phyloP scores from a whole-genome alignment of 2,113 vertebrate genomes.

The Sphaerodactylus townsendi region DNA sequence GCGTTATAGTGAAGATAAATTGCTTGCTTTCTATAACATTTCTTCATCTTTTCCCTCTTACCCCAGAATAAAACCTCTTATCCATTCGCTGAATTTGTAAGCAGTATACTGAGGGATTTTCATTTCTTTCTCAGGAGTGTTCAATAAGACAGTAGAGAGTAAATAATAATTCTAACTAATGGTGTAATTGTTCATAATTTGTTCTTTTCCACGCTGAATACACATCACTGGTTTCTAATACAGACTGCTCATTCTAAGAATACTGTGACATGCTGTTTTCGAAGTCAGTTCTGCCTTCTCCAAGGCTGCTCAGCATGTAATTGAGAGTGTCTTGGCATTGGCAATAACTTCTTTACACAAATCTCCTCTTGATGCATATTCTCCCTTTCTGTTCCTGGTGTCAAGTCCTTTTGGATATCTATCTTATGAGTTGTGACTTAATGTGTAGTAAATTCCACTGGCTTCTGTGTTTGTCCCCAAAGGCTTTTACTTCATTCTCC shows the following conservation, averaged over 20 bases:
- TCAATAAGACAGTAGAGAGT: constrained; percentile 27
- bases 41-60: constrained; percentile 58
- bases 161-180: neutral
- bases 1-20: constrained; percentile 44
- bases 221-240: neutral
- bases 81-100: constrained; percentile 46
- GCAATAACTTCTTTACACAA: constrained; percentile 19
- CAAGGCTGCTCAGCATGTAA: constrained; percentile 19
- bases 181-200: neutral
- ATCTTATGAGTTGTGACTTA: constrained; percentile 3
- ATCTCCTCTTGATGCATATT: constrained; percentile 54
- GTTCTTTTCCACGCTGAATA: neutral
- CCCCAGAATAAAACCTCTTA: constrained; percentile 59
- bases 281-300: neutral
- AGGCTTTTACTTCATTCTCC: neutral
- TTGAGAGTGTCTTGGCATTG: neutral
- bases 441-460: neutral
- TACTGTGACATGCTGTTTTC: neutral
- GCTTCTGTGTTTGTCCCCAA: fast-evolving
- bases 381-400: constrained; percentile 57
- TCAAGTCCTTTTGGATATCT: constrained; percentile 42
- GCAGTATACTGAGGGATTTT: constrained; percentile 36
- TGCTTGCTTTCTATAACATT: constrained; percentile 61
- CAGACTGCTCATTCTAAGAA: neutral
- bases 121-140: constrained; percentile 49